phyloP scores from a whole-genome alignment of 2,888 invertebrate species.

The Diploptera punctata region DNA sequence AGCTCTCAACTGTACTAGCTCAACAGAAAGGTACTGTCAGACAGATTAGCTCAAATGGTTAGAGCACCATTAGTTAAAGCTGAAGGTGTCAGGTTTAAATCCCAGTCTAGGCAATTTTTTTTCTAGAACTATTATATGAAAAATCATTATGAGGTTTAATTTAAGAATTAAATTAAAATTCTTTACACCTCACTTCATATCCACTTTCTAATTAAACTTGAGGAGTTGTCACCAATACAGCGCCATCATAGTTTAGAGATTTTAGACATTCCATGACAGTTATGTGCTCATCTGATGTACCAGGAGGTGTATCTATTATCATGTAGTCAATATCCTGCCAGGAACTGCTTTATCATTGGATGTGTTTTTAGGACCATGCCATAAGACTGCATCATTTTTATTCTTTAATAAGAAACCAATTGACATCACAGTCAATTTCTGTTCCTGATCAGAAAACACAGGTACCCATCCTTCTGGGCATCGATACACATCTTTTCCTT shows the following conservation, averaged over 20 bases:
- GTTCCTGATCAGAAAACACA: conserved; percentile 81
- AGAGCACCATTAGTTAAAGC: too few species aligned
- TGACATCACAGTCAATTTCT: conserved; percentile 91
- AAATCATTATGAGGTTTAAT: too few species aligned
- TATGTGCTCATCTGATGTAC: conserved; percentile 98
- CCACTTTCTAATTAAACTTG: too few species aligned
- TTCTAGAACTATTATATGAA: too few species aligned
- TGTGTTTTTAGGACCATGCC: conserved; percentile 97
- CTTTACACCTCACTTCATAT: too few species aligned
- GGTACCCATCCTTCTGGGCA: conserved; percentile 93
- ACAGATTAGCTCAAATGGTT: too few species aligned
- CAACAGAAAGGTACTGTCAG: too few species aligned
- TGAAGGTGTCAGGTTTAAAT: too few species aligned
- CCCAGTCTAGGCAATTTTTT: too few species aligned
- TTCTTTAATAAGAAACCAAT: conserved; percentile 89
- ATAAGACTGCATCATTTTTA: conserved; percentile 88
- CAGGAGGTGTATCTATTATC: conserved; percentile 98
- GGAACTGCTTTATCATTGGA: conserved; percentile 91
- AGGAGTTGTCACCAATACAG: conserved; percentile 92
- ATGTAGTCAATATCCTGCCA: conserved; percentile 94
- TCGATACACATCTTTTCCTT: conserved; percentile 85
- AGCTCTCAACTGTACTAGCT: too few species aligned
- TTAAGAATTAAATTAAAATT: too few species aligned
- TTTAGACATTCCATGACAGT: conserved; percentile 91
- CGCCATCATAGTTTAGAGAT: conserved; percentile 77